Base-by-base conservation (phyloP, 2,888 invertebrate genomes). In the Habrosyne pyritoides region DNA sequence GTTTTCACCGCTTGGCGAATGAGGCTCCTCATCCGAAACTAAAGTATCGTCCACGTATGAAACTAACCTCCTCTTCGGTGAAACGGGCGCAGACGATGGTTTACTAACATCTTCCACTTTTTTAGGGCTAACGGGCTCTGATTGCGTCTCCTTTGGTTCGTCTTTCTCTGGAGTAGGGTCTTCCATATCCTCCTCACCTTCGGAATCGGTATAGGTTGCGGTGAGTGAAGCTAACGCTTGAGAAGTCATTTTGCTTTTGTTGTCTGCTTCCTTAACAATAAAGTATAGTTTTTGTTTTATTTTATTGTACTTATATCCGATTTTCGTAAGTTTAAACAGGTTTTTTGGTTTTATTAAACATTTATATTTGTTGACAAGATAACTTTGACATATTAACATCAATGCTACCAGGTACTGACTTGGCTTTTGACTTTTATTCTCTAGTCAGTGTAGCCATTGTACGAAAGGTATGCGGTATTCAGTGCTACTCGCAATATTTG, bases 121-220 rank as follows among this genome's bases (percentile, higher is more conserved):
- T 53, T 75, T 77, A 55, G 93, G 83, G 75, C 92, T 73, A 72
- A 86, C 53, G 61, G 90, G 87, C 26, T 77, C 84, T 0, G 92
- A 91, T 26, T 84, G 86, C 6, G 77, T 67, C 21, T 73, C 75
- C 57, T 75, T 80, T 1, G 69, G 65, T 50, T 87, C 89, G 0
- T 90, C 86, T 76, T 93, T 93, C 66, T 94, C 94, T 54, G 93
- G 93, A 21, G 93, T 92, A 65, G 93, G 89, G 64, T 95, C 94
- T 77, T 94, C 94, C 83, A 93, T 93, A 61, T 95, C 96, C 70
- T 97, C 97, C 84, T 98, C 98, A 53, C 96, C 97, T 89, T 98
- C 98, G 0, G 98, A 98, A 84, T 98, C 98, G 0, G 98, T 98
- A 84, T 98, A 98, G 47, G 96, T 97, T 26, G 97, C 98, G 53